Percentiles rank a stretch among this genome's conserved stretches.
Evolutionary conservation across 2,797 vertebrate genomes (phyloP).

Genomic region (Lagodon rhomboides): DNA sequence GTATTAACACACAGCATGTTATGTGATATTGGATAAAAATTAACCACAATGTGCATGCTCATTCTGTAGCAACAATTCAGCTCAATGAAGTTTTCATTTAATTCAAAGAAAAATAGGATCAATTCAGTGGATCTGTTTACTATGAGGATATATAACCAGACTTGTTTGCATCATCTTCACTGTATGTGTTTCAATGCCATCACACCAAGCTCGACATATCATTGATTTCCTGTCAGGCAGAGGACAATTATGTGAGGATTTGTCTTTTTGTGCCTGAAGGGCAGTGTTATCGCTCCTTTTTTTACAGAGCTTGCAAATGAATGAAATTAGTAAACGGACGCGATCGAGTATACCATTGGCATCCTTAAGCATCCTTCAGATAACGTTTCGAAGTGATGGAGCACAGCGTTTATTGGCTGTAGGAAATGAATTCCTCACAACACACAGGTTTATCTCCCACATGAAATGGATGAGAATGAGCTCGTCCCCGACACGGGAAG

Average conservation of each 20-base stretch:
- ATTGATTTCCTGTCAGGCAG: conserved; percentile 24
- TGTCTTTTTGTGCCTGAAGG: neutral
- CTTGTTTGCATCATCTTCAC: neutral
- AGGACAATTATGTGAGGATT: conserved; percentile 13
- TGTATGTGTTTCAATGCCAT: neutral
- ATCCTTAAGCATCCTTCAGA: neutral
- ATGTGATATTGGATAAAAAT: neutral
- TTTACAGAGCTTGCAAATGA: conserved; percentile 21
- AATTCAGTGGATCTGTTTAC: neutral
- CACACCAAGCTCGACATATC: neutral
- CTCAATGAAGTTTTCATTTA: neutral
- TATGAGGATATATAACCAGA: neutral
- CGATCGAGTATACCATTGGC: neutral
- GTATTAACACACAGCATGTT: neutral
- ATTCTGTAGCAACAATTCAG: neutral
- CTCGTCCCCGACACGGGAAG: neutral
- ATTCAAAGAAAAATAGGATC: neutral
- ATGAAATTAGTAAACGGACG: neutral
- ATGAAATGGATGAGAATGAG: conserved; percentile 24
- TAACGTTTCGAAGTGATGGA: conserved; percentile 15
- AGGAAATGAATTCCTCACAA: conserved; percentile 8
- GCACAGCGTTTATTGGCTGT: conserved; percentile 23
- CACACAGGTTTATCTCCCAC: conserved; percentile 21
- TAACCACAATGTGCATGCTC: neutral
- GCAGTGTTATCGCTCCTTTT: neutral